These are phyloP conservation scores for Artibeus lituratus DNA, from an alignment of 2,797 vertebrate species.

Conservation along the genomic window DNA sequence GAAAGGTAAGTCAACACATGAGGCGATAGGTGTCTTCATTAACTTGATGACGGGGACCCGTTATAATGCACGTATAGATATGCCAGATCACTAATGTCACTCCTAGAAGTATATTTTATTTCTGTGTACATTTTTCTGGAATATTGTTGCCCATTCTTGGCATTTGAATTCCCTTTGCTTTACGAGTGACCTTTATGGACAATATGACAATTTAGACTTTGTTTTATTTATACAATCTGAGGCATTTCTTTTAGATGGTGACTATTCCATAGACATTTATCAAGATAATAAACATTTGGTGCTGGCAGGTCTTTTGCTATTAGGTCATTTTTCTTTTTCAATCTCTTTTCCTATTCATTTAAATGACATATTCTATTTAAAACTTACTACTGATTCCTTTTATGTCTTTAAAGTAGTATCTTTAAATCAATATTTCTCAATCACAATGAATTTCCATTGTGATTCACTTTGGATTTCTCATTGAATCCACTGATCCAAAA, in stretches of 20 bases:
- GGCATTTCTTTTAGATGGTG: not conserved
- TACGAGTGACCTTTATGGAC: not conserved
- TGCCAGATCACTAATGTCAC: not conserved
- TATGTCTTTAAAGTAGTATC: not conserved
- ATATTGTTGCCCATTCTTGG: not conserved
- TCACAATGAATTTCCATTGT: not conserved
- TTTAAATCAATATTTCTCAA: not conserved
- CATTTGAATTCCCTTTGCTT: not conserved
- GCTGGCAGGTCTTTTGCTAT: not conserved
- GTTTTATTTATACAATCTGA: not conserved
- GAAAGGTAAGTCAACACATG: not conserved
- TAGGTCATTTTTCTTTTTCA: not conserved
- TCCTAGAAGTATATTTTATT: not conserved
- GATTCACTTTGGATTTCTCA: too few species aligned
- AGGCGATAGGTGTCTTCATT: not conserved
- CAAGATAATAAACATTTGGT: not conserved
- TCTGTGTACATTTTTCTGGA: not conserved
- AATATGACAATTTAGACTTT: not conserved
- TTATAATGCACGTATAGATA: not conserved
- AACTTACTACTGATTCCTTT: not conserved
- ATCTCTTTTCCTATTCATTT: not conserved
- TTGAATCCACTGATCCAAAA: not conserved
- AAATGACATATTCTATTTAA: not conserved
- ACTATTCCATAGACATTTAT: not conserved
- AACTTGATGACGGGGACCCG: not conserved